A percentile compares a stretch with the other conserved stretches of the same genome.
Evolutionary conservation across 2,113 vertebrate species (phyloP).

Genomic region (Mobula hypostoma): DNA sequence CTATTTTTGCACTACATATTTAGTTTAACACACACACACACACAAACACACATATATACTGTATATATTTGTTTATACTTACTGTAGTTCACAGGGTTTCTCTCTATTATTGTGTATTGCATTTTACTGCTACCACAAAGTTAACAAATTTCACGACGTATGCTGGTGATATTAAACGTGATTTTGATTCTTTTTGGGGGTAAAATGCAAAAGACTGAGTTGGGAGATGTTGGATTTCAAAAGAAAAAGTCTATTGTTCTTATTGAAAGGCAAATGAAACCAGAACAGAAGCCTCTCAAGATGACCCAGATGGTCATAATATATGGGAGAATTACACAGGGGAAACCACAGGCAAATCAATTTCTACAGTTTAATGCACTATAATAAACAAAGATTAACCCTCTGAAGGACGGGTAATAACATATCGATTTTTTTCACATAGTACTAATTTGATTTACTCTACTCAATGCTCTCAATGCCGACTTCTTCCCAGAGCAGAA

Average conservation of each 20-base stretch:
- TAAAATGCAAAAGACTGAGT: neutral
- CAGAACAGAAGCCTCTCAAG: neutral
- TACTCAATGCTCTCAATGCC: neutral
- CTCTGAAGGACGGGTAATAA: neutral
- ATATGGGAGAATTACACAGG: neutral
- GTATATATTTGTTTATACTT: too few species aligned
- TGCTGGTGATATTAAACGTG: too few species aligned
- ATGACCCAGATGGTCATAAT: constrained; percentile 24
- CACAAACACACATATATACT: too few species aligned
- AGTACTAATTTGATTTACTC: neutral
- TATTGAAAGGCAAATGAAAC: neutral
- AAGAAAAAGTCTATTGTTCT: neutral
- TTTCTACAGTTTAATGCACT: neutral
- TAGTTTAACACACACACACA: too few species aligned
- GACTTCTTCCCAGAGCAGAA: too few species aligned
- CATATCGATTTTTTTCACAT: neutral
- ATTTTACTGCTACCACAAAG: too few species aligned
- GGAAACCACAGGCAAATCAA: neutral
- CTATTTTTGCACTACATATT: too few species aligned
- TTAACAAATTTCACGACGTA: too few species aligned
- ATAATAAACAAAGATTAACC: neutral
- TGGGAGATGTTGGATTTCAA: constrained; percentile 16
- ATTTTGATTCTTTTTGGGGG: neutral
- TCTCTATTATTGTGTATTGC: too few species aligned
- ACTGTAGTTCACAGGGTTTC: too few species aligned